Evolutionary conservation across 2,888 invertebrate genomes (phyloP).

Genomic region (Pseudococcus viburni): DNA sequence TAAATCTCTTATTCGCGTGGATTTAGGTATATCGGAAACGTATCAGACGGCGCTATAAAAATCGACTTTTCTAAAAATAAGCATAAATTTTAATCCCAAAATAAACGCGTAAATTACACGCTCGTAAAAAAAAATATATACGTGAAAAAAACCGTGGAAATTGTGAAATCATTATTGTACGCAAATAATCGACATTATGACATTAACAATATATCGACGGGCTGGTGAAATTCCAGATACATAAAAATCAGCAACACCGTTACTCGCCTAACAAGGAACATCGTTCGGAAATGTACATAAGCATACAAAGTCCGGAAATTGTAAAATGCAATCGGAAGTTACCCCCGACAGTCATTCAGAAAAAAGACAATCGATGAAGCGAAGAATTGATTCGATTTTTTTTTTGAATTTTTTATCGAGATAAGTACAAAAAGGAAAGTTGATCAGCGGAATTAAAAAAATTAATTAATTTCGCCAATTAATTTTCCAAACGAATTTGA

Average conservation of each 20-base stretch:
- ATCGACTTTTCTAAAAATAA: slow-evolving; percentile 20
- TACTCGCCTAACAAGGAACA: background rate
- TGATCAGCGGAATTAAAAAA: too few species aligned
- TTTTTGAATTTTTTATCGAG: background rate
- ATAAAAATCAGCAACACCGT: slow-evolving; percentile 3
- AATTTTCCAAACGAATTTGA: too few species aligned
- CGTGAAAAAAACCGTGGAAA: slow-evolving; percentile 8
- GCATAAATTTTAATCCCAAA: slow-evolving; percentile 15
- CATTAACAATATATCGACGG: background rate
- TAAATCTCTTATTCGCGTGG: background rate
- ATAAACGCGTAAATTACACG: background rate
- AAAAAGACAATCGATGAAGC: background rate
- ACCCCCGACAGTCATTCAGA: background rate
- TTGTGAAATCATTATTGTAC: slow-evolving; percentile 37
- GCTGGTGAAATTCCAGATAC: slow-evolving; percentile 14
- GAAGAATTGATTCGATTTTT: background rate
- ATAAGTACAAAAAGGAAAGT: too few species aligned
- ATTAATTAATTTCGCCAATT: too few species aligned
- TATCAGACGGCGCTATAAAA: slow-evolving; percentile 17
- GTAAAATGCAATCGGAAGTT: slow-evolving; percentile 1
- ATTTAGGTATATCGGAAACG: background rate
- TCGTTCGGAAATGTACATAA: background rate
- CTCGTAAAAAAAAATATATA: slow-evolving; percentile 25
- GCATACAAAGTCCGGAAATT: slow-evolving; percentile 12
- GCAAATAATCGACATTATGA: slow-evolving; percentile 49